Evolutionary conservation across 2,888 invertebrate genomes (phyloP), one percentile per base, ranked within the genome.

Genomic region (Drymonia ruficornis): DNA sequence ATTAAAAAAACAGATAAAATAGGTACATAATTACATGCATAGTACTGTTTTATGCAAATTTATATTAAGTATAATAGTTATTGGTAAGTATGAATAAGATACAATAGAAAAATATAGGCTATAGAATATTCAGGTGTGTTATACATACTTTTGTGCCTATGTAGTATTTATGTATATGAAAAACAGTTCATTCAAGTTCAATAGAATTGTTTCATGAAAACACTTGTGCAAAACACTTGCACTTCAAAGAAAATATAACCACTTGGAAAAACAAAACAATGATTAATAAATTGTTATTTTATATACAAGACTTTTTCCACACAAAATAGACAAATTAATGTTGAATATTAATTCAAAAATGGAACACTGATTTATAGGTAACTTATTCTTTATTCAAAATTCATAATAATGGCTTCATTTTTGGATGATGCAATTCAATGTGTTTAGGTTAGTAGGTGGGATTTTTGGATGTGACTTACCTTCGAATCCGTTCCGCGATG

Each of bases 401-500:
- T n/a, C n/a, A n/a, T n/a, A n/a, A n/a, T n/a, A n/a, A n/a, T 23
- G 7, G 6, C 23, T 23, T 6, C 9, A 40, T 16, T 16, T 11
- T 19, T 11, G 7, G n/a, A 47, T 47, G 29, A 47, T 9, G 29
- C 18, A 47, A 47, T 12, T 16, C 3, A 5, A 0, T 7, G 31
- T 16, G 11, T 31, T 56, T 70, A 72, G 55, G 65, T 49, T 65
- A 65, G 59, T 47, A 54, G 58, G 59, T 57, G 55, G 56, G 45
- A 46, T 47, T 12, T 34, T 49, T 2, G 8, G 34, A 0, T 38
- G n/a, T 7, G 8, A 49, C 67, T 77, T 88, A 97, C 97, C 95
- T 96, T 95, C 31, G 94, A 87, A 50, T 93, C 93, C 0, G 96
- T 96, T 19, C 97, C 97, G 49, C 97, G 94, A 81, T 97, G 97